Evolutionary conservation across 2,888 invertebrate species (phyloP).

Genomic region (Cephus nigrinus): DNA sequence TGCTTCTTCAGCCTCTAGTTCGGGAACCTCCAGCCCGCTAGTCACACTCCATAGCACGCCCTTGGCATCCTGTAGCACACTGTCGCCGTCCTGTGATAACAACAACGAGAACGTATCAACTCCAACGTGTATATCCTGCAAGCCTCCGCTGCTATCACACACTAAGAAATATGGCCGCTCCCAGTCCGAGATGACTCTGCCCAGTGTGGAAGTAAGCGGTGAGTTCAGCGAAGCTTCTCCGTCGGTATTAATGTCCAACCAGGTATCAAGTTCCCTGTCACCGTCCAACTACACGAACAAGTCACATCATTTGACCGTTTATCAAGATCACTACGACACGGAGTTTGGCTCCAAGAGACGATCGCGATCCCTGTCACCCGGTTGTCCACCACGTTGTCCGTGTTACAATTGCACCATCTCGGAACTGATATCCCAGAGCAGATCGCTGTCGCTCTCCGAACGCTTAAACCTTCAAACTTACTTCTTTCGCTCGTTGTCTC

Average conservation of each 20-base stretch:
- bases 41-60: slow-evolving; percentile 49
- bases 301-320: not conserved
- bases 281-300: not conserved
- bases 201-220: slow-evolving; percentile 51
- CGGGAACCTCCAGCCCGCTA: slow-evolving; percentile 32
- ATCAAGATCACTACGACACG: not conserved
- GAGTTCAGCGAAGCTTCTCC: slow-evolving; percentile 35
- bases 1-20: slow-evolving; percentile 25
- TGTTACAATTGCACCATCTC: slow-evolving; percentile 60
- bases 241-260: not conserved
- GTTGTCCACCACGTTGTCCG: slow-evolving; percentile 36
- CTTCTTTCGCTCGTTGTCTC: slow-evolving; percentile 52
- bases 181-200: slow-evolving; percentile 52
- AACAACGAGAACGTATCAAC: slow-evolving; percentile 14
- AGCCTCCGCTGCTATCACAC: slow-evolving; percentile 15
- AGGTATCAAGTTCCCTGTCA: not conserved
- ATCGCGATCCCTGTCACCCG: slow-evolving; percentile 49
- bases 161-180: slow-evolving; percentile 55
- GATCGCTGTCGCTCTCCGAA: slow-evolving; percentile 51
- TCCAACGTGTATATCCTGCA: slow-evolving; percentile 20
- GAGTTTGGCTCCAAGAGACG: slow-evolving; percentile 29
- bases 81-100: slow-evolving; percentile 17
- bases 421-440: slow-evolving; percentile 52
- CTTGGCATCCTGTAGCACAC: slow-evolving; percentile 41
- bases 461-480: slow-evolving; percentile 52